Percentiles rank a stretch among this genome's conserved stretches.
Evolutionary conservation across 2,113 vertebrate species (phyloP).

Genomic region (Sterna hirundo): DNA sequence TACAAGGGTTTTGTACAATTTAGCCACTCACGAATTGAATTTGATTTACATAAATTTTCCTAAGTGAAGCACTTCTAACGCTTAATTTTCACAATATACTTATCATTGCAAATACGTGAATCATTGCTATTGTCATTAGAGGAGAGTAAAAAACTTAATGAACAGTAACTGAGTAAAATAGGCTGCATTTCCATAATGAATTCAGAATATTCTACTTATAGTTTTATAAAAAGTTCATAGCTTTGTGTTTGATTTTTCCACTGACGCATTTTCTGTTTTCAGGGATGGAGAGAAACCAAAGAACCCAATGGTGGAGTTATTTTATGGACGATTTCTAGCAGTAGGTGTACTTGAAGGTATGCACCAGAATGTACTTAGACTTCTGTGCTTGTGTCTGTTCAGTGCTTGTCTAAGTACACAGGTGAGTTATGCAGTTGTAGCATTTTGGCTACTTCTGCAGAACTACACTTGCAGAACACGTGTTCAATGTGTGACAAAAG

Average conservation of each 20-base stretch:
- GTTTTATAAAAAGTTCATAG: not conserved
- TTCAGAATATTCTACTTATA: not conserved
- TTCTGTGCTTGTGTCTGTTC: not conserved
- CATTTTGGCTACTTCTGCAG: not conserved
- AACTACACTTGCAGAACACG: not conserved
- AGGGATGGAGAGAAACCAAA: constrained; percentile 97
- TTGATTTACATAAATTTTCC: not conserved
- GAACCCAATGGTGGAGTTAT: constrained; percentile 98
- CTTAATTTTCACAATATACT: not conserved
- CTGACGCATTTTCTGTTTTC: not conserved
- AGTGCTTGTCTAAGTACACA: not conserved
- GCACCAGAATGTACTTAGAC: not conserved
- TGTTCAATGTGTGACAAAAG: accelerated
- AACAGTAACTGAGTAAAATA: not conserved
- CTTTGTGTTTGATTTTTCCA: not conserved
- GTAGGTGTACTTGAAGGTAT: constrained; percentile 96
- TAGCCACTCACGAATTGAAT: not conserved
- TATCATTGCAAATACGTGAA: not conserved
- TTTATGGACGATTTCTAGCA: constrained; percentile 95
- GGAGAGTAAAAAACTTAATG: not conserved
- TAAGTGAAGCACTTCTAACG: not conserved
- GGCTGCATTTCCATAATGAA: not conserved
- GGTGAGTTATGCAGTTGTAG: not conserved
- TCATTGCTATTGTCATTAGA: not conserved
- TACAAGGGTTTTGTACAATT: not conserved